These are phyloP conservation scores for Alectura lathami DNA, from an alignment of 2,113 vertebrate genomes.

Conservation along the genomic window DNA sequence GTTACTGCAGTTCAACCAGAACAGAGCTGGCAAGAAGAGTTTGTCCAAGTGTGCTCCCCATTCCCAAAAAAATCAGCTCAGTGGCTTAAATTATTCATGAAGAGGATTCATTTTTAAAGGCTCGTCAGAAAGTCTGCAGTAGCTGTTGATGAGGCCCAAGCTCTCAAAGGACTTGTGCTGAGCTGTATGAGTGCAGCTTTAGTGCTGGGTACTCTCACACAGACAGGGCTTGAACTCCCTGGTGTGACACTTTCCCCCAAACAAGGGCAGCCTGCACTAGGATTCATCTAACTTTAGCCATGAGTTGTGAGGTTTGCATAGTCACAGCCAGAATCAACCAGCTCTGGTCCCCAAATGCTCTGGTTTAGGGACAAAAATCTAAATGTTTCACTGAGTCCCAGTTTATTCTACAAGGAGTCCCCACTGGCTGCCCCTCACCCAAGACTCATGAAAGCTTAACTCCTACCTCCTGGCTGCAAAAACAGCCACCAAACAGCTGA, in stretches of 20 bases:
- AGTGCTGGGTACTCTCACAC: fast-evolving
- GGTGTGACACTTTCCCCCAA: fast-evolving
- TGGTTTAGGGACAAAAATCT: fast-evolving
- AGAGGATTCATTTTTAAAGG: background rate
- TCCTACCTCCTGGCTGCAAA: background rate
- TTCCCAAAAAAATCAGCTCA: background rate
- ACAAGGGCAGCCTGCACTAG: background rate
- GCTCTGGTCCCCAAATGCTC: background rate
- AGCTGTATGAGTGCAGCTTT: background rate
- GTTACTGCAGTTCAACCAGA: background rate
- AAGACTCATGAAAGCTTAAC: background rate
- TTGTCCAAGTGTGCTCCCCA: fast-evolving
- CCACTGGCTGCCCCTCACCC: background rate
- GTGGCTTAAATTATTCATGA: background rate
- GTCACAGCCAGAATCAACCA: background rate
- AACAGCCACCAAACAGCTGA: background rate
- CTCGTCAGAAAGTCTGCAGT: background rate
- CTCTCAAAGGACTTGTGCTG: background rate
- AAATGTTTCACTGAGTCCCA: fast-evolving
- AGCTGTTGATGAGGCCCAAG: background rate
- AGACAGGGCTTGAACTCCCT: fast-evolving
- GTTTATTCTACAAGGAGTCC: background rate
- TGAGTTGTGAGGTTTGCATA: fast-evolving
- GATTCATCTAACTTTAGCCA: fast-evolving
- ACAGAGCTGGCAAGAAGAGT: background rate